Evolutionary conservation across 2,113 vertebrate genomes (phyloP), one percentile per base, ranked within the genome.

Genomic region (Pagrus major): DNA sequence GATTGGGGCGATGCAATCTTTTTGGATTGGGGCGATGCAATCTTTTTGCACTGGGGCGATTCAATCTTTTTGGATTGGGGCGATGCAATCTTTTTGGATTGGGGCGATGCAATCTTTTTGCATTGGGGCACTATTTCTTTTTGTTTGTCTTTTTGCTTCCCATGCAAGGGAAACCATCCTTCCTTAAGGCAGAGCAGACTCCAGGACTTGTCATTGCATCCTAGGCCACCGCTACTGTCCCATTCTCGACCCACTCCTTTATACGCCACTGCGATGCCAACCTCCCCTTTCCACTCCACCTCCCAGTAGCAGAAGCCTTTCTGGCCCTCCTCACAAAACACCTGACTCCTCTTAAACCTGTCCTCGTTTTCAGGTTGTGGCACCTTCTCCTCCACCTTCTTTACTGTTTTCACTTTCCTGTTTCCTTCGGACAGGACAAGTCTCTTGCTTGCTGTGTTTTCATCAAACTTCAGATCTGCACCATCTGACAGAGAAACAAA

Each of bases 151-250:
- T n/a, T n/a, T n/a, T n/a, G n/a, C 1, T 37, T 37, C 6, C 71
- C 70, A 49, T 78, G 65, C 1, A 16, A 0, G 8, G 65, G 51
- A 25, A 1, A 69, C 9, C 29, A 86, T 33, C 21, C 0, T 3
- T 0, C 37, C 0, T 0, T 44, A 0, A 69, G 75, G 58, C 78
- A 85, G 3, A 0, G 2, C 75, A 88, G 6, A 76, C 1, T 74
- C 89, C 89, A 90, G n/a, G 89, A 88, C 4, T 18, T 47, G 0
- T 84, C 21, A 42, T 83, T 88, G 64, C 20, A 63, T 27, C 84
- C 84, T 0, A 90, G 31, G 4, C 83, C 86, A 47, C 74, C 0
- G 12, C 2, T 21, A 0, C 61, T 47, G 8, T 73, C 31, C 65
- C 56, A 29, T 1, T 14, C 11, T 70, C 72, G 77, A 9, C 66